A percentile compares a stretch with the other conserved stretches of the same genome.
phyloP scores from a whole-genome alignment of 37 sponge, comb jelly and placozoan species.

The Eunapius fragilis region DNA sequence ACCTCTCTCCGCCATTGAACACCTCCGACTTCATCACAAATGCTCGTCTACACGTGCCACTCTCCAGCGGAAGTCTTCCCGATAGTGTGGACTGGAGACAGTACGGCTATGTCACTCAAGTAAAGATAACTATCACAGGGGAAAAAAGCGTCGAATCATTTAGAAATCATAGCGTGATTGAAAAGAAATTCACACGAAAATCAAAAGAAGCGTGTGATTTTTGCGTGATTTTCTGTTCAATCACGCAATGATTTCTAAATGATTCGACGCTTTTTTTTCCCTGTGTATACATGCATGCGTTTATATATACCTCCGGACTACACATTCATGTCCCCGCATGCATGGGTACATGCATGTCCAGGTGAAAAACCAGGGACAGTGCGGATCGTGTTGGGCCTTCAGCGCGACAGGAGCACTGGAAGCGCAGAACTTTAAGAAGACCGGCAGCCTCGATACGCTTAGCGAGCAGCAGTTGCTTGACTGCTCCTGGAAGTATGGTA shows the following conservation, averaged over 20 bases:
- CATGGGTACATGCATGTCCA: no score
- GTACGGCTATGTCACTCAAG: slow-evolving; percentile 62
- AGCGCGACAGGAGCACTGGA: slow-evolving; percentile 88
- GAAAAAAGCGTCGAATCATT: no score
- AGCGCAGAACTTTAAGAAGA: slow-evolving; percentile 59
- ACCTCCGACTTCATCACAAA: slow-evolving; percentile 12
- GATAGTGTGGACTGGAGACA: slow-evolving; percentile 64
- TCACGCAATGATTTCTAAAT: no score
- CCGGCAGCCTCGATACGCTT: slow-evolving; percentile 65
- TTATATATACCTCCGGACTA: no score
- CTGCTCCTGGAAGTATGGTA: slow-evolving; percentile 85
- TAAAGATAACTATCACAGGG: not conserved
- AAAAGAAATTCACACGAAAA: no score
- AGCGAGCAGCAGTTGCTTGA: slow-evolving; percentile 97
- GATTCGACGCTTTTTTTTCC: no score
- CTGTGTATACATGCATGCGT: no score
- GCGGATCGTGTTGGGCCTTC: slow-evolving; percentile 94
- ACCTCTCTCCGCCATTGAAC: slow-evolving; percentile 32
- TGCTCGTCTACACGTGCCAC: slow-evolving; percentile 5
- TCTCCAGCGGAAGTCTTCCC: not conserved
- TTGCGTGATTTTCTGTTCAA: no score
- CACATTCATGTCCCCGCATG: no score
- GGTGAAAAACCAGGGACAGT: slow-evolving; percentile 92
- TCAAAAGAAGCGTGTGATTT: no score
- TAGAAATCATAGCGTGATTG: no score